A percentile compares a stretch with the other conserved stretches of the same genome.
These are phyloP conservation scores for Camelus bactrianus DNA, from an alignment of 2,113 vertebrate genomes.

Conservation along the genomic window DNA sequence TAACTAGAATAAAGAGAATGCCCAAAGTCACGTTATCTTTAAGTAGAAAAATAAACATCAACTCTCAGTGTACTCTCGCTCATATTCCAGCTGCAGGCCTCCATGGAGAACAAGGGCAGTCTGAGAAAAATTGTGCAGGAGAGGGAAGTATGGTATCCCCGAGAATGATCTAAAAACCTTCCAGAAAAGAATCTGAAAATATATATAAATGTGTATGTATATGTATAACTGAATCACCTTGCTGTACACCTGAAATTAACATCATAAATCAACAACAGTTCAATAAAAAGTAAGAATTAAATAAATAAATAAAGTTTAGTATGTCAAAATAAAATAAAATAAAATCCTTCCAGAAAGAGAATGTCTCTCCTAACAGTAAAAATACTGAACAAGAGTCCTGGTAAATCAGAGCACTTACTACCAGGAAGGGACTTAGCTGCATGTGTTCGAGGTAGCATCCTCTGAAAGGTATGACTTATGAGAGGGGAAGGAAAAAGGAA, in stretches of 20 bases:
- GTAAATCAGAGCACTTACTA: neutral
- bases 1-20: neutral
- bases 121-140: too few relatives aligned
- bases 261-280: too few relatives aligned
- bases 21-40: neutral
- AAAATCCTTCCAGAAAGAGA: slow-evolving; percentile 16
- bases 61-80: neutral
- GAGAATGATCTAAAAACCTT: neutral
- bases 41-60: neutral
- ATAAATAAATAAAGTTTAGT: too few relatives aligned
- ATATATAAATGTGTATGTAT: too few relatives aligned
- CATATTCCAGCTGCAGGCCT: neutral
- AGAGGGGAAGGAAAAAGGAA: neutral
- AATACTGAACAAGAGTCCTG: neutral
- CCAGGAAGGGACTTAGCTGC: neutral
- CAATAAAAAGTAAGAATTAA: too few relatives aligned
- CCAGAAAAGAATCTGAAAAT: neutral
- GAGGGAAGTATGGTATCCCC: neutral
- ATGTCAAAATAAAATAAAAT: too few relatives aligned
- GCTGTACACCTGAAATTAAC: too few relatives aligned
- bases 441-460: neutral
- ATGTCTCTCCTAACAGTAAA: neutral
- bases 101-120: neutral
- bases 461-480: neutral
- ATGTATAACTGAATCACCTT: too few relatives aligned